phyloP scores from a whole-genome alignment of 2,113 vertebrate species.

The Pollachius pollachius region DNA sequence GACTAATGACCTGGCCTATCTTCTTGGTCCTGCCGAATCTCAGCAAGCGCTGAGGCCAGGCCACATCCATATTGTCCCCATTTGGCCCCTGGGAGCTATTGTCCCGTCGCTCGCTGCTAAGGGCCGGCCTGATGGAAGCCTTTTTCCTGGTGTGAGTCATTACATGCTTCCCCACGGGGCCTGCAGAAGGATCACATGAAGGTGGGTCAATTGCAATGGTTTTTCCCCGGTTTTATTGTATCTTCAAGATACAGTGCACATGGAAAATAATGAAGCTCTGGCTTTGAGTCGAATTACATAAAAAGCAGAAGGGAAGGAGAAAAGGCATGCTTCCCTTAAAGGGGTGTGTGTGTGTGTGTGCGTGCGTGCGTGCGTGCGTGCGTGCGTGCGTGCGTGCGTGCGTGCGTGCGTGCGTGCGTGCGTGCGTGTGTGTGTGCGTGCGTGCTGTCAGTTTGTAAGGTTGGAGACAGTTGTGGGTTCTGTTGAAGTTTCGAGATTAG shows the following conservation, averaged over 20 bases:
- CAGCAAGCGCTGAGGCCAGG: slow-evolving; percentile 61
- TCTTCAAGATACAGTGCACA: not conserved
- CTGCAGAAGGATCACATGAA: slow-evolving; percentile 42
- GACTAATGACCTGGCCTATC: slow-evolving; percentile 47
- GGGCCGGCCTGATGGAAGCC: slow-evolving; percentile 61
- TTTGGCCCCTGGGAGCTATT: slow-evolving; percentile 58
- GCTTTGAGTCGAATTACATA: not conserved
- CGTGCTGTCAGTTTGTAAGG: no score
- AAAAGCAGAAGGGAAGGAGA: not conserved
- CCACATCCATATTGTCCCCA: slow-evolving; percentile 68
- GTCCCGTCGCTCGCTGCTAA: slow-evolving; percentile 56
- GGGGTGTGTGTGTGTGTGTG: no score
- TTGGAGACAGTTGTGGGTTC: no score
- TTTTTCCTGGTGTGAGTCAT: slow-evolving; percentile 77
- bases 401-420: no score
- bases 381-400: no score
- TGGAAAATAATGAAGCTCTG: not conserved
- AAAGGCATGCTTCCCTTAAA: not conserved
- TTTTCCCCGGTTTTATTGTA: slow-evolving; percentile 7
- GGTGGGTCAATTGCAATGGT: slow-evolving; percentile 12
- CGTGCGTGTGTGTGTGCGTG: no score
- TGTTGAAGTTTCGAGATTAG: no score
- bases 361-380: no score
- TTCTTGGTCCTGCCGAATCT: slow-evolving; percentile 69
- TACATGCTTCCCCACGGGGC: slow-evolving; percentile 73